Conservation (phyloP, 2,888 invertebrate genomes). For the Pseudococcus viburni region DNA sequence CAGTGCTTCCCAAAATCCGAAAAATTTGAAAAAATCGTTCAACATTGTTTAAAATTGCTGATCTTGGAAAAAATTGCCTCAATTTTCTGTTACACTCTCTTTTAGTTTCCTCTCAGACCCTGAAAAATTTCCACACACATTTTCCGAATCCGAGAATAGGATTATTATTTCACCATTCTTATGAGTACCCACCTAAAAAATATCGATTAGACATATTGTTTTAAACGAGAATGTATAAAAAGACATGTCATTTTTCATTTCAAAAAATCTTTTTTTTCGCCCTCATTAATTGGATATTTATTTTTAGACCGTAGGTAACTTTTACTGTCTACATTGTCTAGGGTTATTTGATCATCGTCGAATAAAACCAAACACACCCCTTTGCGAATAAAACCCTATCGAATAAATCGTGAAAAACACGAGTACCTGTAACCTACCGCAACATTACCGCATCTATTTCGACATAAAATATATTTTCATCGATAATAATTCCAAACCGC, state of each 20-base stretch:
- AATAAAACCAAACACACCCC: not conserved
- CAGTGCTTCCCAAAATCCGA: too few species aligned
- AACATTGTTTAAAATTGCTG: too few species aligned
- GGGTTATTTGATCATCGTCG: not conserved
- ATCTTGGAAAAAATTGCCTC: too few species aligned
- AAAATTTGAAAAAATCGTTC: too few species aligned
- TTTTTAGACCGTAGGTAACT: constrained; percentile 4
- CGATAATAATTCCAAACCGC: not conserved
- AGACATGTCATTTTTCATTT: constrained; percentile 11
- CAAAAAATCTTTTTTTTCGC: not conserved
- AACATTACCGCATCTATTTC: constrained; percentile 7
- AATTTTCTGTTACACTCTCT: too few species aligned
- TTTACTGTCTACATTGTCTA: not conserved
- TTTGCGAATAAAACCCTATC: not conserved
- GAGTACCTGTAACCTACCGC: not conserved
- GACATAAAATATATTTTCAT: constrained; percentile 4
- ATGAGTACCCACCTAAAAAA: too few species aligned
- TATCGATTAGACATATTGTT: not conserved
- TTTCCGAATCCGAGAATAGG: too few species aligned
- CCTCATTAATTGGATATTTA: not conserved
- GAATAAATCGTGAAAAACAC: not conserved
- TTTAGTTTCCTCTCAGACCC: too few species aligned
- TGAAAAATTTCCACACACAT: too few species aligned
- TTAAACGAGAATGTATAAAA: not conserved
- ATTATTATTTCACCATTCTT: too few species aligned